A percentile compares a stretch with the other conserved stretches of the same genome.
Evolutionary conservation across 2,113 vertebrate species (phyloP).

Genomic region (Cricetomys ansorgei): DNA sequence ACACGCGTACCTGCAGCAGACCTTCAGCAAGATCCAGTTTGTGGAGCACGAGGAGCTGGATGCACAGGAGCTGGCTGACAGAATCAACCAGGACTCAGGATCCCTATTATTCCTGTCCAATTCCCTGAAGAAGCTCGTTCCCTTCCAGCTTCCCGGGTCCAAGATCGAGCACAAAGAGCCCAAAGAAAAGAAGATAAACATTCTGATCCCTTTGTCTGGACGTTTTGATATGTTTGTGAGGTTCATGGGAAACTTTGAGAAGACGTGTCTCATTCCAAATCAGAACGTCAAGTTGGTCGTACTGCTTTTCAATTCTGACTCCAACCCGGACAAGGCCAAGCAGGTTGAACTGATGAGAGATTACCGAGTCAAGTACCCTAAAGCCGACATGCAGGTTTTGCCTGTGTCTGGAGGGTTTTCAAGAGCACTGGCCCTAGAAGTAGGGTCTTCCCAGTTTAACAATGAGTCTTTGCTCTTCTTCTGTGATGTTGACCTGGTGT

Average conservation of each 20-base stretch:
- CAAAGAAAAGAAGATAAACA: constrained; percentile 95
- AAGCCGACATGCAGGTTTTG: constrained; percentile 95
- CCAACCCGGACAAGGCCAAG: constrained; percentile 94
- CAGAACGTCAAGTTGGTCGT: constrained; percentile 96
- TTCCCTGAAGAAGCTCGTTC: constrained; percentile 97
- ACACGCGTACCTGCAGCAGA: constrained; percentile 98
- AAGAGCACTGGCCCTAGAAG: constrained; percentile 94
- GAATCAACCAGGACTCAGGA: constrained; percentile 94
- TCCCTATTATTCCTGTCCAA: constrained; percentile 97
- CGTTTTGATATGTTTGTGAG: constrained; percentile 96
- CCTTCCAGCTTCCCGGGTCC: constrained; percentile 93
- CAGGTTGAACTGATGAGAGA: constrained; percentile 96
- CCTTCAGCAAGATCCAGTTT: constrained; percentile 96
- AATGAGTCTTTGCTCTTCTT: constrained; percentile 97
- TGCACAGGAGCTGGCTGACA: constrained; percentile 89
- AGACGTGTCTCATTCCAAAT: constrained; percentile 94
- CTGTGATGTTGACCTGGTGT: constrained; percentile 98
- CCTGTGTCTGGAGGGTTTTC: constrained; percentile 94
- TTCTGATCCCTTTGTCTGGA: constrained; percentile 95
- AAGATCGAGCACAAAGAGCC: constrained; percentile 90
- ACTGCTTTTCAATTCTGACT: constrained; percentile 96
- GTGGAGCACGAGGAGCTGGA: constrained; percentile 94
- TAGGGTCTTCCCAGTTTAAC: constrained; percentile 95
- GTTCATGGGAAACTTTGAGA: constrained; percentile 98
- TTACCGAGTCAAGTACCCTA: constrained; percentile 94